These are phyloP conservation scores for Acanthaster planci DNA, from an alignment of 35 echinoderm and acorn worm genomes.

Conservation along the genomic window DNA sequence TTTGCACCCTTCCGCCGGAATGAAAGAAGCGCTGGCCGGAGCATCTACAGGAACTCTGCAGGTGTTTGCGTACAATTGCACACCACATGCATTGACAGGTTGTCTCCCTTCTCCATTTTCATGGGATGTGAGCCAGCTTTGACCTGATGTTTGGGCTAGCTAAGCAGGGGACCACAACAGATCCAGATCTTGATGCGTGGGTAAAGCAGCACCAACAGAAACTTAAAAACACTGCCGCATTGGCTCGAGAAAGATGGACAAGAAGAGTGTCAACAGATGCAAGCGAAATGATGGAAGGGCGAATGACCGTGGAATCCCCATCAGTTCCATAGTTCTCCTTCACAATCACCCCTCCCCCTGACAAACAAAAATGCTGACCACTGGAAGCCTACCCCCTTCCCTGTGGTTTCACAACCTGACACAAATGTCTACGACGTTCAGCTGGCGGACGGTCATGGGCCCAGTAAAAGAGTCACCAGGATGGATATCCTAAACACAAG, in stretches of 20 bases:
- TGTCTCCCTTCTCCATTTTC: too few relatives aligned
- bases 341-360: not conserved
- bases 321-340: conserved; percentile 62
- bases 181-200: too few relatives aligned
- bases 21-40: too few relatives aligned
- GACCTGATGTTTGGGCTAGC: too few relatives aligned
- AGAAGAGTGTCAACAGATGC: conserved; percentile 38
- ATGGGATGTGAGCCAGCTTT: too few relatives aligned
- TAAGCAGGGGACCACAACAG: too few relatives aligned
- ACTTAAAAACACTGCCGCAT: too few relatives aligned
- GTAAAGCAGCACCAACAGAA: too few relatives aligned
- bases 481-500: conserved; percentile 37
- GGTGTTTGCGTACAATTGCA: too few relatives aligned
- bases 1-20: too few relatives aligned
- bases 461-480: conserved; percentile 46
- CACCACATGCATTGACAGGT: too few relatives aligned
- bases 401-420: conserved; percentile 21
- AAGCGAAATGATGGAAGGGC: conserved; percentile 38
- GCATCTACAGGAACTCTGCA: too few relatives aligned
- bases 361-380: conserved; percentile 64
- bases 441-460: conserved; percentile 39
- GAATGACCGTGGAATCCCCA: conserved; percentile 30
- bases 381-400: conserved; percentile 41
- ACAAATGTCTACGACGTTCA: conserved; percentile 12
- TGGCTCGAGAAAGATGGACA: conserved; percentile 51